Conservation (phyloP, 1,140 invertebrate species). For the Acyrthosiphon pisum region DNA sequence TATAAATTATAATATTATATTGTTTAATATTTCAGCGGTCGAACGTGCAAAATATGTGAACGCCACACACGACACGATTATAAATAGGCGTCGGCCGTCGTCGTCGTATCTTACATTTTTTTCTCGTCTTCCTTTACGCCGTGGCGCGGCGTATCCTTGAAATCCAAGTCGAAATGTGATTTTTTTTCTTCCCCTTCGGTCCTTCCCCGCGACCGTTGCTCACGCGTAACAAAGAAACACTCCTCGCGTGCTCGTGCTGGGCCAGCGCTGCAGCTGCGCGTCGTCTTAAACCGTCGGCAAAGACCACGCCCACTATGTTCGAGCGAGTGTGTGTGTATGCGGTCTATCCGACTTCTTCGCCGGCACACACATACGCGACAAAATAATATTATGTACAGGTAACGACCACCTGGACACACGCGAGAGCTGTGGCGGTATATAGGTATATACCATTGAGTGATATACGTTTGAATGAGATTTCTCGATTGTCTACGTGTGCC, state of each 20-base stretch:
- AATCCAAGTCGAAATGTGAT: neutral
- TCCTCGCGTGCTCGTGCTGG: neutral
- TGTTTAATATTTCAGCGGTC: neutral
- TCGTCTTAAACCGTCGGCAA: neutral
- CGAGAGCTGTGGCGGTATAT: neutral
- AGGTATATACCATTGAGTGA: neutral
- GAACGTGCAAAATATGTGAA: neutral
- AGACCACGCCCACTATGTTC: slow-evolving; percentile 12
- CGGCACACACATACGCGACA: neutral
- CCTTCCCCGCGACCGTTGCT: neutral
- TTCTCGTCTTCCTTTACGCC: neutral
- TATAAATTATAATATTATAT: neutral
- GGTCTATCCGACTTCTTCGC: neutral
- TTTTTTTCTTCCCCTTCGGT: neutral
- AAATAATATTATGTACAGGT: neutral
- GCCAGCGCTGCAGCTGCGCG: neutral
- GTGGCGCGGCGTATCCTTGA: neutral
- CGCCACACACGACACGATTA: neutral
- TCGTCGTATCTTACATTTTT: neutral
- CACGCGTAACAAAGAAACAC: neutral
- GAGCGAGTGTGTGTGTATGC: too few relatives aligned
- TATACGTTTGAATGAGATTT: neutral
- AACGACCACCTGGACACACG: neutral
- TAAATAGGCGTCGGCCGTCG: neutral
- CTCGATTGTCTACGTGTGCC: neutral